A percentile compares a stretch with the other conserved stretches of the same genome.
These are phyloP conservation scores for Tragelaphus buxtoni DNA, from an alignment of 2,113 vertebrate genomes.

Conservation along the genomic window DNA sequence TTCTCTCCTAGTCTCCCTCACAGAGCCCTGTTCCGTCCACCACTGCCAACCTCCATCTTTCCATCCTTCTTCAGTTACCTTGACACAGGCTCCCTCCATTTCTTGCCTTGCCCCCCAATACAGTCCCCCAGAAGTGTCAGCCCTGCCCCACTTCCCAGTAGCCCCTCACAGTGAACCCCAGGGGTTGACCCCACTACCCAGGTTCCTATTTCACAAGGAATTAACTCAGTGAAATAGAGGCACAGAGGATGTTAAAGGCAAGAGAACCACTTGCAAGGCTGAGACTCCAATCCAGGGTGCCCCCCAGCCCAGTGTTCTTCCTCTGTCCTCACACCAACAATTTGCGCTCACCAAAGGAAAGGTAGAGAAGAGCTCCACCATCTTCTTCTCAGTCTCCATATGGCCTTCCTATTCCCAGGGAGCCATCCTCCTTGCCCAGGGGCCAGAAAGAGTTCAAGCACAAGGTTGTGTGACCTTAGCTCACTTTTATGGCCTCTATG, in stretches of 20 bases:
- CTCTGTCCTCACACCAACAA: neutral
- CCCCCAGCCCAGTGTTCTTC: no score
- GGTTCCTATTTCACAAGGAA: neutral
- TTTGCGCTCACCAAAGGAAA: neutral
- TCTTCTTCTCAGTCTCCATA: neutral
- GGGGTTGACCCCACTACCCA: neutral
- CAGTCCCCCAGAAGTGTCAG: neutral
- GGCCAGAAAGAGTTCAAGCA: neutral
- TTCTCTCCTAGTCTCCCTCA: neutral
- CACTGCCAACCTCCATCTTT: neutral
- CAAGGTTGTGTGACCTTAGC: neutral
- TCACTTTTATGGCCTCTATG: neutral
- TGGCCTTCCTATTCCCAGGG: neutral
- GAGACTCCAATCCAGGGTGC: neutral
- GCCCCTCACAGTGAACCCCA: neutral
- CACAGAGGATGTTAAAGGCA: neutral
- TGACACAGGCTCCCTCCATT: neutral
- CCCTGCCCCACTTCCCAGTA: neutral
- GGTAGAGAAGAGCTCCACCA: neutral
- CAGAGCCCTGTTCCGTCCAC: no score
- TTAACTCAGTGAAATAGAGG: neutral
- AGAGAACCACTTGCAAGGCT: neutral
- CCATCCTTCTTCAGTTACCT: neutral
- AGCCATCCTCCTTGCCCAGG: neutral
- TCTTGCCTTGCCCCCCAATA: neutral